phyloP scores from a whole-genome alignment of 2,888 invertebrate species.

The Lasioglossum pauxillum region DNA sequence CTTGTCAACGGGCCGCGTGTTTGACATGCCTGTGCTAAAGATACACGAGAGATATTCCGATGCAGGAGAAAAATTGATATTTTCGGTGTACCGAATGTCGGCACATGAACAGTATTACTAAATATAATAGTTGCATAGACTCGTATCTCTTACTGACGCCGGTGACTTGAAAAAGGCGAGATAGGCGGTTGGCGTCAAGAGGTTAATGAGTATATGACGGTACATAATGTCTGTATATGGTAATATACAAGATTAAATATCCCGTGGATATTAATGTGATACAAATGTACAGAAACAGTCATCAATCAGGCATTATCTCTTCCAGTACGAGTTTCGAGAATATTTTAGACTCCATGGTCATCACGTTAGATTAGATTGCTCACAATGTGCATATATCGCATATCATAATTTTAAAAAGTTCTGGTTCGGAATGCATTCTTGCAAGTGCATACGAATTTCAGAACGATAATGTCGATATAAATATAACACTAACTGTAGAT shows the following conservation, averaged over 20 bases:
- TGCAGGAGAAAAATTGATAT: too few species aligned
- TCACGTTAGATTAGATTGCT: neutral
- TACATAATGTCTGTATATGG: neutral
- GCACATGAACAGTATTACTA: neutral
- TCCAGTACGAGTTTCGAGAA: conserved; percentile 1
- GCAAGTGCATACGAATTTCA: neutral
- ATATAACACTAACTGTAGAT: too few species aligned
- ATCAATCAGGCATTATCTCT: conserved; percentile 4
- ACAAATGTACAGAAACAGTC: neutral
- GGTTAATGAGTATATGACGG: neutral
- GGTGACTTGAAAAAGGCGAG: neutral
- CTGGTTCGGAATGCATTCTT: neutral
- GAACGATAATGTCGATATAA: neutral
- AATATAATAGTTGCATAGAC: conserved; percentile 2
- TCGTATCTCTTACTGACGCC: conserved; percentile 1
- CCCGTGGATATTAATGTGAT: neutral
- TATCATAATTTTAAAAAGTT: neutral
- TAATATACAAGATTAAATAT: neutral
- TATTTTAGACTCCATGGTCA: conserved; percentile 8
- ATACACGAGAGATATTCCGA: neutral
- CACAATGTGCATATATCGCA: neutral
- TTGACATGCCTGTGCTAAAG: neutral
- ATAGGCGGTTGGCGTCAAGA: neutral
- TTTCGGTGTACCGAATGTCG: neutral
- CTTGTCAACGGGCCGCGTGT: too few species aligned